Conservation (phyloP, 2,888 invertebrate genomes). For the Syrista parreyssii region DNA sequence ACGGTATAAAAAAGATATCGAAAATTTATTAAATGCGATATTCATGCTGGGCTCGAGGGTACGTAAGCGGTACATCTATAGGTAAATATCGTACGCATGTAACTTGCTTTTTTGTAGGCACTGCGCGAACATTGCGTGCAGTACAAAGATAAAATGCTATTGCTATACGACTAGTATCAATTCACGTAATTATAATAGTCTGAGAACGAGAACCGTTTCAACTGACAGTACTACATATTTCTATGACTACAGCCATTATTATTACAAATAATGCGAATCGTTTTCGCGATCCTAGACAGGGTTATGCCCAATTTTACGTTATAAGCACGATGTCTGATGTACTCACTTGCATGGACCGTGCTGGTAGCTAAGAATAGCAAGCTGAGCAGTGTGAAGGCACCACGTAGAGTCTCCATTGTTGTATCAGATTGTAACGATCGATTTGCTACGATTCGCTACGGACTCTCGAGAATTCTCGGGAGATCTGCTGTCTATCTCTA, state of each 20-base stretch:
- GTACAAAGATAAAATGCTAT: background rate
- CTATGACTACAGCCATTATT: background rate
- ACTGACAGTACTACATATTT: background rate
- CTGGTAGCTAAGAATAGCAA: slow-evolving; percentile 63
- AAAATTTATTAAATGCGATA: background rate
- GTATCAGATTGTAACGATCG: slow-evolving; percentile 23
- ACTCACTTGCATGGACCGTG: slow-evolving; percentile 61
- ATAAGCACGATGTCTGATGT: background rate
- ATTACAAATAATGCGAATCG: background rate
- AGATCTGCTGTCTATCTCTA: background rate
- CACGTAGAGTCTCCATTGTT: slow-evolving; percentile 57
- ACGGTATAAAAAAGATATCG: background rate
- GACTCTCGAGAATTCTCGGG: background rate
- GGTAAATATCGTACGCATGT: background rate
- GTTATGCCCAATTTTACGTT: background rate
- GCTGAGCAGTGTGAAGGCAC: slow-evolving; percentile 55
- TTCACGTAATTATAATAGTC: background rate
- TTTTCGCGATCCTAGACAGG: background rate
- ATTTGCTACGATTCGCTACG: background rate
- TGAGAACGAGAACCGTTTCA: background rate
- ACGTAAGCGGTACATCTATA: background rate
- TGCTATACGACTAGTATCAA: background rate
- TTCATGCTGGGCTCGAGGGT: background rate
- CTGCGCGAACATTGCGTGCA: background rate
- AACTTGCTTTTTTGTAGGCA: background rate